phyloP scores from a whole-genome alignment of 2,113 vertebrate species.

The Climacteris rufus region DNA sequence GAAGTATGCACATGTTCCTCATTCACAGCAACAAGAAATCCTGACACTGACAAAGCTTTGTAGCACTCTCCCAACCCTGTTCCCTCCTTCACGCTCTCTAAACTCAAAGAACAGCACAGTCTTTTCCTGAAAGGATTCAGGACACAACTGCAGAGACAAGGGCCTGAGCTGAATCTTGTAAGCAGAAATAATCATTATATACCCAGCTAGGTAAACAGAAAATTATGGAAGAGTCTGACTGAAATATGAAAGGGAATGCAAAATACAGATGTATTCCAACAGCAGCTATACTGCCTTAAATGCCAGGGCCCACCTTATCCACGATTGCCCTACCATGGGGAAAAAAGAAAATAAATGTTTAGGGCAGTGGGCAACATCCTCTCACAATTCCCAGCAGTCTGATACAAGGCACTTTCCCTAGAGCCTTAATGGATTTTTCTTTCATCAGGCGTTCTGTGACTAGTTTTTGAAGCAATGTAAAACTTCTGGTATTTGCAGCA shows the following conservation, averaged over 20 bases:
- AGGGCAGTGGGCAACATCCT: not conserved
- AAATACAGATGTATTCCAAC: not conserved
- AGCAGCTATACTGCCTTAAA: not conserved
- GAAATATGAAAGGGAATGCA: not conserved
- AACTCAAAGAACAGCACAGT: not conserved
- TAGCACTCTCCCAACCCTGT: not conserved
- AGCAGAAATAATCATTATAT: not conserved
- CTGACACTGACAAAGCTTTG: not conserved
- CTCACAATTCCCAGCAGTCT: not conserved
- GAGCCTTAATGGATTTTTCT: not conserved
- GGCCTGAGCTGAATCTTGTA: not conserved
- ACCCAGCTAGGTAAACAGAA: not conserved
- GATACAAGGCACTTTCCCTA: not conserved
- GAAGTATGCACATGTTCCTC: not conserved
- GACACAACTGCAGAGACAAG: not conserved
- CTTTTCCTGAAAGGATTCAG: not conserved
- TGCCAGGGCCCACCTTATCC: not conserved
- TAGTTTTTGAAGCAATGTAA: constrained; percentile 1
- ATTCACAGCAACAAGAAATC: not conserved
- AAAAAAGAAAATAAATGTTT: not conserved
- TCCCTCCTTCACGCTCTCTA: not conserved
- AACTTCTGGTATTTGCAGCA: not conserved
- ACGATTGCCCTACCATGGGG: not conserved
- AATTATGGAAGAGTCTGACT: not conserved
- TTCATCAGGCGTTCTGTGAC: not conserved